Base-by-base conservation (phyloP, 2,888 invertebrate species). In the Mantis religiosa region DNA sequence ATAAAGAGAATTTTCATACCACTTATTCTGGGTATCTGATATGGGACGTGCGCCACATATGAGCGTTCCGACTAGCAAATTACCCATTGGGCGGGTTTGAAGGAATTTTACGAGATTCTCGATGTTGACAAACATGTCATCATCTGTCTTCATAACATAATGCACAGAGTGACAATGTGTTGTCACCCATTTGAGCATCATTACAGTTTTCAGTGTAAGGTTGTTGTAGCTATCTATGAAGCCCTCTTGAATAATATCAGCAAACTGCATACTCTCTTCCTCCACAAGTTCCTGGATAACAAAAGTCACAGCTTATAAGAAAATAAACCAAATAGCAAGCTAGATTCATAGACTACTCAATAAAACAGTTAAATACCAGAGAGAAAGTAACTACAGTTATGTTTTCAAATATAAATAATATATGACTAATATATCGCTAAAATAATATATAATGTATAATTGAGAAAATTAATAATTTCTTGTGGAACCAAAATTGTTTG, bases 221-320 rank as follows among this genome's bases (percentile, higher is more conserved):
- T 98, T 98, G 92, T 97, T 97, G 92, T 98, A 98, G 0, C 97
- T 96, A 92, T 98, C 98, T 82, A 96, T 93, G 92, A 98, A 98
- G 84, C 95, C 95, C 92, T 97, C 97, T 93, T 98, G 97, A 88
- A 98, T 96, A 20, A 98, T 94, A 92, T 98, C 98, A 28, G 96
- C 95, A 92, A 96, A 96, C 88, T 94, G 94, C 3, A 94, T 94
- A 30, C 95, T 95, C 92, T 98, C 97, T 83, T 95, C 95, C 84
- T 95, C 94, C 41, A 97, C 95, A 89, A 94, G 94, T 89, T 93
- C 94, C 94, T 97, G 94, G 0, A 95, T 92, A 90, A 71, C 54
- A 71, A 71, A 71, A 54, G 20, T 7, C 7, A 7, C 34, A 34
- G 6, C 7, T 7, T 41, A 2, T 9, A 41, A 41, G 41, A 9